These are phyloP conservation scores for Phalacrocorax pelagicus DNA, from an alignment of 2,113 vertebrate species.

Conservation along the genomic window DNA sequence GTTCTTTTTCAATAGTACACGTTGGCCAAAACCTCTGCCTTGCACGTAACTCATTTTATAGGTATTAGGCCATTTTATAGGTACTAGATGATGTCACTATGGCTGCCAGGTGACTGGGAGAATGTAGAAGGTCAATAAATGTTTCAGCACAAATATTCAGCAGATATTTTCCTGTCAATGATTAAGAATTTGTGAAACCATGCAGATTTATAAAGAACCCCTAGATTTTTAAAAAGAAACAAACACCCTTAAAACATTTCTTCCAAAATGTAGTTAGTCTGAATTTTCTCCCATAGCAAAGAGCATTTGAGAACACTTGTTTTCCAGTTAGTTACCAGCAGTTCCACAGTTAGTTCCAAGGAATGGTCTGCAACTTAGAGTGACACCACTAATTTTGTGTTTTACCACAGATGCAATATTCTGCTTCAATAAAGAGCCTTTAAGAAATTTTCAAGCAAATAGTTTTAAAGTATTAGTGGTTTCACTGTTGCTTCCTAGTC, in stretches of 20 bases:
- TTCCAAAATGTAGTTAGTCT: not conserved
- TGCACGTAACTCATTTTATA: not conserved
- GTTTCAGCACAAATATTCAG: not conserved
- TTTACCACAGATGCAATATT: not conserved
- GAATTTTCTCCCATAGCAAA: not conserved
- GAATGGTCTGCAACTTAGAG: not conserved
- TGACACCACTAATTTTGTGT: not conserved
- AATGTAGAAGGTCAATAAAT: not conserved
- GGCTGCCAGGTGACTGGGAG: not conserved
- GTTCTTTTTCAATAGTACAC: not conserved
- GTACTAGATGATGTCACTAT: not conserved
- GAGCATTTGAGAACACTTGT: not conserved
- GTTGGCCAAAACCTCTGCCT: not conserved
- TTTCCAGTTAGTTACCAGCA: not conserved
- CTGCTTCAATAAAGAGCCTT: not conserved
- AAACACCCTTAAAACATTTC: not conserved
- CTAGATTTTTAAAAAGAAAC: not conserved
- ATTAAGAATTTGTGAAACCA: not conserved
- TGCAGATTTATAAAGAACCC: not conserved
- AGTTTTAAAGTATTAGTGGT: not conserved
- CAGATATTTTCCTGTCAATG: not conserved
- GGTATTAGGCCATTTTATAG: not conserved
- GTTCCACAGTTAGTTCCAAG: not conserved
- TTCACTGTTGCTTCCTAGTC: not conserved
- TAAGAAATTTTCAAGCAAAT: not conserved